phyloP scores from a whole-genome alignment of 2,113 vertebrate genomes.

The Hippocampus barbouri region DNA sequence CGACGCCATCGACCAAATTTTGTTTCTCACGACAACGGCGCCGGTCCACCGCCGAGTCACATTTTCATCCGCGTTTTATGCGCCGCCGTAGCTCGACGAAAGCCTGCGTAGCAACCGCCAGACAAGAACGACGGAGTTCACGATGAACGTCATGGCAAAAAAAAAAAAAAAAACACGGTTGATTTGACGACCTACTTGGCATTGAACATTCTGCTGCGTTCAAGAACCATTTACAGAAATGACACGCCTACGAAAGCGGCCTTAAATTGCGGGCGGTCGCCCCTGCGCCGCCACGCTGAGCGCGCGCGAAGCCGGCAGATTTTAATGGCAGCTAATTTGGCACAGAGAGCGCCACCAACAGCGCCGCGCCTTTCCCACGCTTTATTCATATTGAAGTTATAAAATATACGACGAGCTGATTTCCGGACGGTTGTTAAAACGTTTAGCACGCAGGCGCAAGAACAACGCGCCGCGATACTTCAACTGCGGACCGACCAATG shows the following conservation, averaged over 20 bases:
- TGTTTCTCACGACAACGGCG: too few relatives aligned
- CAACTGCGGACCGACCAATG: neutral
- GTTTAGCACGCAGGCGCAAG: neutral
- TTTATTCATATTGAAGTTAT: neutral
- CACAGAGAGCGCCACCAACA: conserved; percentile 47
- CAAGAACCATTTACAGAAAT: conserved; percentile 71
- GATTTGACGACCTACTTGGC: conserved; percentile 1
- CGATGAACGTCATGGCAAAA: too few relatives aligned
- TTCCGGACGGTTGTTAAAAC: neutral
- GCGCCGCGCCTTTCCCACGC: conserved; percentile 36
- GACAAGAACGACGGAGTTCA: too few relatives aligned
- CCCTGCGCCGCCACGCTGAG: conserved; percentile 53
- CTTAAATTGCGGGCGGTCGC: conserved; percentile 65
- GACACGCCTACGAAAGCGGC: conserved; percentile 64
- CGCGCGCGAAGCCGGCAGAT: conserved; percentile 51
- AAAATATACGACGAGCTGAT: neutral
- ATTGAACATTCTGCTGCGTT: conserved; percentile 69
- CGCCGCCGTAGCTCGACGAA: too few relatives aligned
- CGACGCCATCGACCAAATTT: too few relatives aligned
- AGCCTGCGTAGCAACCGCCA: too few relatives aligned
- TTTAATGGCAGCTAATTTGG: conserved; percentile 59
- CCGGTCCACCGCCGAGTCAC: too few relatives aligned
- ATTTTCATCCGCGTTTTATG: too few relatives aligned
- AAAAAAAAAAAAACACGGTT: too few relatives aligned
- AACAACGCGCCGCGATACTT: neutral